Percentiles rank a stretch among this genome's conserved stretches.
Evolutionary conservation across 2,797 vertebrate genomes (phyloP).

Genomic region (Sibirionetta formosa): DNA sequence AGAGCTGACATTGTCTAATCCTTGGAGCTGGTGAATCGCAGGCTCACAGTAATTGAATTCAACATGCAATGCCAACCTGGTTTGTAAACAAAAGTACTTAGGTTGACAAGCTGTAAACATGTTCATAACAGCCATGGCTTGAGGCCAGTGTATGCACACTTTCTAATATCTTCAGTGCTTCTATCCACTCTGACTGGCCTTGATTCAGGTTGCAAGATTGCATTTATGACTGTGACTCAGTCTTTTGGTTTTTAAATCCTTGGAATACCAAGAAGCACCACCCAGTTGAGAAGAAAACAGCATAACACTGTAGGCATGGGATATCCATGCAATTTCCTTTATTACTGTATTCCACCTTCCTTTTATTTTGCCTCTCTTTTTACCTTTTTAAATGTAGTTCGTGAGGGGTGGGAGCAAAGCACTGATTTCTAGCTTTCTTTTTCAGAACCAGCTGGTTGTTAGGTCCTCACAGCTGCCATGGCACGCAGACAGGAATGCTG

Average conservation of each 20-base stretch:
- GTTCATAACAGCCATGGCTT: background rate
- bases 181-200: background rate
- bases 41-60: conserved; percentile 35
- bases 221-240: background rate
- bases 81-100: conserved; percentile 31
- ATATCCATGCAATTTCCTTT: background rate
- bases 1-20: conserved; percentile 29
- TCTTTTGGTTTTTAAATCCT: background rate
- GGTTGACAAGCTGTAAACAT: conserved; percentile 61
- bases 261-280: background rate
- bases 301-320: background rate
- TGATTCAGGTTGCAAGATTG: background rate
- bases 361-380: background rate
- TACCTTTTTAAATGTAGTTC: background rate
- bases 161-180: background rate
- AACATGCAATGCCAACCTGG: conserved; percentile 45
- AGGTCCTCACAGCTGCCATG: background rate
- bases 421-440: background rate
- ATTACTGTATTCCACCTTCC: background rate
- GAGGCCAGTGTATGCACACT: background rate
- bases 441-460: background rate
- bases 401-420: background rate
- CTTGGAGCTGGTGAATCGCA: conserved; percentile 26
- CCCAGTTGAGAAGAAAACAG: background rate
- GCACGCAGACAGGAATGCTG: background rate